Conservation (phyloP, 35 echinoderm and acorn worm genomes). For the Heliocidaris tuberculata region DNA sequence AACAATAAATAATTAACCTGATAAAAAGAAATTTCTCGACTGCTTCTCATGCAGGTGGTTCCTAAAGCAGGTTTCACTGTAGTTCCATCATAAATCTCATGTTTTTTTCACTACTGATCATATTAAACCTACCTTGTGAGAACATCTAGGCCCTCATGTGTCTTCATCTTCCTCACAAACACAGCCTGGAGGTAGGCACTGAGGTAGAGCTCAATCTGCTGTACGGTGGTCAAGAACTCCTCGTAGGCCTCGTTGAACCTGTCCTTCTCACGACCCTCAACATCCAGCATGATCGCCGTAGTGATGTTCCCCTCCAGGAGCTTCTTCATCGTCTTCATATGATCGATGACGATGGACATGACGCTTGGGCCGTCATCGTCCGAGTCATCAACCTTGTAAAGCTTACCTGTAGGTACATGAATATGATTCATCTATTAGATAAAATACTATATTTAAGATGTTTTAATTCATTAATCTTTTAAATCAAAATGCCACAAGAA, state of each 20-base stretch:
- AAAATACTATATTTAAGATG: background rate
- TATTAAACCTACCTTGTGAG: slow-evolving; percentile 68
- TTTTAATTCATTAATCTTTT: no score
- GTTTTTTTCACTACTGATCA: no score
- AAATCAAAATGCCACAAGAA: no score
- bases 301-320: slow-evolving; percentile 78
- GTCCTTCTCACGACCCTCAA: slow-evolving; percentile 83
- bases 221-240: slow-evolving; percentile 79
- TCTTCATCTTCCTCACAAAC: slow-evolving; percentile 92
- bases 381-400: slow-evolving; percentile 65
- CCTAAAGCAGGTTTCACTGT: no score
- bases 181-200: slow-evolving; percentile 92
- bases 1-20: no score
- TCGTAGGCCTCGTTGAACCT: slow-evolving; percentile 78
- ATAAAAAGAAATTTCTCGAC: no score
- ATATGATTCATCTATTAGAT: background rate
- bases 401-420: slow-evolving; percentile 66
- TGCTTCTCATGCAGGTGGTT: no score
- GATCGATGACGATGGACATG: slow-evolving; percentile 75
- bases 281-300: slow-evolving; percentile 89
- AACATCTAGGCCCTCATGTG: slow-evolving; percentile 77
- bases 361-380: slow-evolving; percentile 92
- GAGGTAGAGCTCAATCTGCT: slow-evolving; percentile 89
- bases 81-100: no score
- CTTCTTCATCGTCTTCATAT: slow-evolving; percentile 79